phyloP scores from a whole-genome alignment of 2,797 vertebrate genomes.

The Eptatretus atami region DNA sequence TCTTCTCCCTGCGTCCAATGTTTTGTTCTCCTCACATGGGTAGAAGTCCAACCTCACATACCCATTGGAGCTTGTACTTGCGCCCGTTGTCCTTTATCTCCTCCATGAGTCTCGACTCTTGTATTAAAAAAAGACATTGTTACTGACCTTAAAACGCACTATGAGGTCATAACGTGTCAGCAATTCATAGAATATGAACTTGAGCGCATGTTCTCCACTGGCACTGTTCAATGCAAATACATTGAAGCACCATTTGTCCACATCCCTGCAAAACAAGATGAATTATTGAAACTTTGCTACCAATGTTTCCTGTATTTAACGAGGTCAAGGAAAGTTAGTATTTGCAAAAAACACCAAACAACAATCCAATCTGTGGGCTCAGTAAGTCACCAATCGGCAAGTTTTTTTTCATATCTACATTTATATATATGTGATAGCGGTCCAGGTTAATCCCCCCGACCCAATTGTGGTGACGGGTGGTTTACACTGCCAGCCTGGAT shows the following conservation, averaged over 20 bases:
- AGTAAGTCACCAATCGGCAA: no score
- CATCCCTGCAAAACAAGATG: conserved; percentile 22
- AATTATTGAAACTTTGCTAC: neutral
- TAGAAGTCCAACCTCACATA: conserved; percentile 11
- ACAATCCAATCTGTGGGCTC: no score
- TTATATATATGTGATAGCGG: no score
- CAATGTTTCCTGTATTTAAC: no score
- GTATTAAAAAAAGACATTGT: neutral
- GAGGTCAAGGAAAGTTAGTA: no score
- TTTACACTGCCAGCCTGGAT: no score
- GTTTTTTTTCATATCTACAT: no score
- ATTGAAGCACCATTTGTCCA: conserved; percentile 70
- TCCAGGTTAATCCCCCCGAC: no score
- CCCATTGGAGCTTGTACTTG: conserved; percentile 11
- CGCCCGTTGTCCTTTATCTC: conserved; percentile 10
- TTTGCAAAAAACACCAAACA: no score
- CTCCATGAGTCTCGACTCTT: conserved; percentile 5
- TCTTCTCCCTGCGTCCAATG: no score
- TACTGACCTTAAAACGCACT: conserved; percentile 62
- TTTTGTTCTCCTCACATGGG: conserved; percentile 8
- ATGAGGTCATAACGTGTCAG: conserved; percentile 76
- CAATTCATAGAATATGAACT: conserved; percentile 79
- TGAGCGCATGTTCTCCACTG: conserved; percentile 60
- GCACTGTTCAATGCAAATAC: conserved; percentile 72
- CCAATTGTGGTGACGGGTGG: no score